phyloP scores from a whole-genome alignment of 2,888 invertebrate genomes.

The Macaria notata region DNA sequence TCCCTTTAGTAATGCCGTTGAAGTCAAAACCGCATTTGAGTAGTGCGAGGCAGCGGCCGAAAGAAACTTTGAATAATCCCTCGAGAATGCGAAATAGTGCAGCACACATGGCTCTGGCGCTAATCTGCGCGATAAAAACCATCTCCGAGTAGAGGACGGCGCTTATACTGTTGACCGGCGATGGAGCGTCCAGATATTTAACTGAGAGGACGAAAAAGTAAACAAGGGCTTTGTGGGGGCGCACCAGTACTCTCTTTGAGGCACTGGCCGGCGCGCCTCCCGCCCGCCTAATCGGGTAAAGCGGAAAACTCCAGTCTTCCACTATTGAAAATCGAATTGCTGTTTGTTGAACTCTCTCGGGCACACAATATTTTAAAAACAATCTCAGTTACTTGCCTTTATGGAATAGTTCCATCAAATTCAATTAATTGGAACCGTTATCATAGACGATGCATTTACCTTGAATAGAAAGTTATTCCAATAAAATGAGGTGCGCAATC shows the following conservation, averaged over 20 bases:
- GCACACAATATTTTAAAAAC: slow-evolving; percentile 26
- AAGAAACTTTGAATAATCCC: slow-evolving; percentile 59
- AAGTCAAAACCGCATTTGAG: slow-evolving; percentile 15
- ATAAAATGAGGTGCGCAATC: slow-evolving; percentile 29
- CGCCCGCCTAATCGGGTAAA: slow-evolving; percentile 52
- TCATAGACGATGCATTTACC: no score
- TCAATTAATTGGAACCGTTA: no score
- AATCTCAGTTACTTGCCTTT: slow-evolving; percentile 19
- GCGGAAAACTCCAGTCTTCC: slow-evolving; percentile 50
- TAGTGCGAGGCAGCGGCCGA: background rate
- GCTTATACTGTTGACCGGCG: slow-evolving; percentile 63
- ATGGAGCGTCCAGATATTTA: slow-evolving; percentile 64
- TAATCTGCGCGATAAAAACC: slow-evolving; percentile 64
- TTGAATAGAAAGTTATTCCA: background rate
- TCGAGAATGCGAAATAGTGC: slow-evolving; percentile 57
- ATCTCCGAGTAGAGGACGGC: slow-evolving; percentile 42
- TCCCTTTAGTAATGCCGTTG: no score
- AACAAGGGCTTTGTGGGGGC: slow-evolving; percentile 55
- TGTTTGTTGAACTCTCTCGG: slow-evolving; percentile 24
- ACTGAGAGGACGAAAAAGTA: slow-evolving; percentile 58
- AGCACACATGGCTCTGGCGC: slow-evolving; percentile 49
- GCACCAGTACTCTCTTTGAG: slow-evolving; percentile 39
- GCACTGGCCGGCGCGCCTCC: slow-evolving; percentile 32
- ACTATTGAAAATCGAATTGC: slow-evolving; percentile 40
- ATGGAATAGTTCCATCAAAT: background rate